Percentiles rank a stretch among this genome's conserved stretches.
These are phyloP conservation scores for Pomatorhinus ruficollis DNA, from an alignment of 2,113 vertebrate genomes.

Conservation along the genomic window DNA sequence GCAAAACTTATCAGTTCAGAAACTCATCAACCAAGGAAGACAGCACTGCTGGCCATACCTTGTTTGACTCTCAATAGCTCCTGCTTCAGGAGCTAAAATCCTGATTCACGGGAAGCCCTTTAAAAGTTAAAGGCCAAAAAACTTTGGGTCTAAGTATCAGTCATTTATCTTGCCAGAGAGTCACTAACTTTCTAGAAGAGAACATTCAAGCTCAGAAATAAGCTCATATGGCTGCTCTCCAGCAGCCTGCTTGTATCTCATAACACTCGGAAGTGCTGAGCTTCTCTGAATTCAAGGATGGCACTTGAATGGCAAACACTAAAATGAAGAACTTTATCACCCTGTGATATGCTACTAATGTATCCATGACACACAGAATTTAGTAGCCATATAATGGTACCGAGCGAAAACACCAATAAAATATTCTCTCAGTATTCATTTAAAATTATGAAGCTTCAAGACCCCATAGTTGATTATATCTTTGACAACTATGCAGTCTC, in stretches of 20 bases:
- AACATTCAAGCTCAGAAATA: background rate
- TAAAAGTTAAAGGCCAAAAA: background rate
- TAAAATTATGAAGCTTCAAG: background rate
- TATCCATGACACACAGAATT: background rate
- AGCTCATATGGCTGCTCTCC: background rate
- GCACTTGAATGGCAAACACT: background rate
- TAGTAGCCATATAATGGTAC: background rate
- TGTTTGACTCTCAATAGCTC: background rate
- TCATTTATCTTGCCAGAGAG: background rate
- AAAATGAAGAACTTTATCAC: background rate
- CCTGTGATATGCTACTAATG: background rate
- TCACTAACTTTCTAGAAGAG: background rate
- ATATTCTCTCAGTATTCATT: background rate
- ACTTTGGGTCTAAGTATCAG: background rate
- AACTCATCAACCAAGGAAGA: background rate
- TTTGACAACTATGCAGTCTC: background rate
- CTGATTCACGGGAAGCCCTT: background rate
- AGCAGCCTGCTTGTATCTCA: background rate
- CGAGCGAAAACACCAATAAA: background rate
- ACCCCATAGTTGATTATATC: background rate
- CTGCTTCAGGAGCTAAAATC: background rate
- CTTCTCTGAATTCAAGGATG: background rate
- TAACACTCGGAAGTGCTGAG: background rate
- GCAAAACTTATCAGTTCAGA: background rate
- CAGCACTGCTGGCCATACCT: background rate